Percentiles rank a stretch among this genome's conserved stretches.
These are phyloP conservation scores for Heteractis magnifica DNA, from an alignment of 92 coral and sea anemone species.

Conservation along the genomic window DNA sequence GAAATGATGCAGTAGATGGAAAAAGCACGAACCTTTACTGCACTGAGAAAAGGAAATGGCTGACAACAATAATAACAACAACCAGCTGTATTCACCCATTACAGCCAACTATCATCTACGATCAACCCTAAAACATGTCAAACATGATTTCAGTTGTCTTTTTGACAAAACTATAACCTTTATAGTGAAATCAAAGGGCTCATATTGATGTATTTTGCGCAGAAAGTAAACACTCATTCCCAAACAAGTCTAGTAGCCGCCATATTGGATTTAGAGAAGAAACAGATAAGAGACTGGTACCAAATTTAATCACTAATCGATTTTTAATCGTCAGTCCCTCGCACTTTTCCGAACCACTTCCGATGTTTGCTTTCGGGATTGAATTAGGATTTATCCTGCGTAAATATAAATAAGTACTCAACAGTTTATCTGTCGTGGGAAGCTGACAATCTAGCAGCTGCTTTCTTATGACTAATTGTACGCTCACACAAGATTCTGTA, in stretches of 20 bases:
- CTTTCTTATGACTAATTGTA: too few relatives aligned
- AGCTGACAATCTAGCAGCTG: too few relatives aligned
- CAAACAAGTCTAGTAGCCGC: not conserved
- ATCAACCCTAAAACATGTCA: not conserved
- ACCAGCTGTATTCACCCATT: conserved; percentile 10
- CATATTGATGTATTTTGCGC: not conserved
- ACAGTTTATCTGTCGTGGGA: not conserved
- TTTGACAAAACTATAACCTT: not conserved
- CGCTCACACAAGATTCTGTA: too few relatives aligned
- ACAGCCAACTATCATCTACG: not conserved
- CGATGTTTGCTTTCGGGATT: not conserved
- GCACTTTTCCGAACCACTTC: not conserved
- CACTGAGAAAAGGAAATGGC: conserved; percentile 1
- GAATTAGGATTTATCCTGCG: too few relatives aligned
- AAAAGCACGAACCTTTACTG: conserved; percentile 7
- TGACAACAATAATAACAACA: conserved; percentile 15
- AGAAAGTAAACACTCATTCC: not conserved
- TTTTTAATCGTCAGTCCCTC: not conserved
- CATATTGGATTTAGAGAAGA: not conserved
- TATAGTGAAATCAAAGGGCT: not conserved
- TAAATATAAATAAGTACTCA: too few relatives aligned
- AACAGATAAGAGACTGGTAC: not conserved
- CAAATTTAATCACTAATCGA: not conserved
- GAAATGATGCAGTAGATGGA: not conserved
- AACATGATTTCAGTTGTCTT: not conserved